Base-by-base conservation (phyloP, 2,888 invertebrate species). In the Melanostoma mellinum region DNA sequence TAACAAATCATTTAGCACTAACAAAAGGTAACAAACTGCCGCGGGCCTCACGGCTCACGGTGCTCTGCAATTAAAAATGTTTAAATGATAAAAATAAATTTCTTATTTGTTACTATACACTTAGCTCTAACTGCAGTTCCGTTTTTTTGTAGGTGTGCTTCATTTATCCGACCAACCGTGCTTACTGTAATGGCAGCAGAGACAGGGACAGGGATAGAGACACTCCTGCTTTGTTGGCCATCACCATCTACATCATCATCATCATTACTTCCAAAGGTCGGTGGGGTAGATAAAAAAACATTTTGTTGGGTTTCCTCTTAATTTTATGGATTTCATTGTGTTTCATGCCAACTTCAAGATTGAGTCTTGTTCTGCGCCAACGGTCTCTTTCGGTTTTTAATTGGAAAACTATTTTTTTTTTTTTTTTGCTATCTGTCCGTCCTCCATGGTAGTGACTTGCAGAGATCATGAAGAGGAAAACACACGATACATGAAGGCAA, bases 321-420 rank as follows among this genome's bases (percentile, higher is more conserved):
- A 65, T 79, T 72, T 61, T 42, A 79, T 79, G 73, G 53, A 72
- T 63, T 56, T 56, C 58, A 63, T 75, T 80, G 63, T 75, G 42
- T 67, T 52, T n/a, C 38, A 56, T 50, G 63, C 63, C 79, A 53
- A 80, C 63, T 80, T 74, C 44, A 61, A 74, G 50, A 53, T 69
- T 68, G 55, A 63, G 56, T 44, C 73, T 63, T 58, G 63, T 56
- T 40, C 50, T 38, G 38, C 55, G 38, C 40, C 30, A 42, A 33
- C 50, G 32, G 44, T 52, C 36, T 35, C 53, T 50, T 55, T 55
- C 20, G 30, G 48, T 69, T 71, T 74, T 80, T 80, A 75, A 80
- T 75, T 80, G 71, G 80, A 75, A 80, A 75, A 75, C 58, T 42
- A 20, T 73, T 73, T 73, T 67, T 36, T 33, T 30, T 71, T 53